Base-by-base conservation (phyloP, 2,113 vertebrate genomes). In the Scalopus aquaticus region DNA sequence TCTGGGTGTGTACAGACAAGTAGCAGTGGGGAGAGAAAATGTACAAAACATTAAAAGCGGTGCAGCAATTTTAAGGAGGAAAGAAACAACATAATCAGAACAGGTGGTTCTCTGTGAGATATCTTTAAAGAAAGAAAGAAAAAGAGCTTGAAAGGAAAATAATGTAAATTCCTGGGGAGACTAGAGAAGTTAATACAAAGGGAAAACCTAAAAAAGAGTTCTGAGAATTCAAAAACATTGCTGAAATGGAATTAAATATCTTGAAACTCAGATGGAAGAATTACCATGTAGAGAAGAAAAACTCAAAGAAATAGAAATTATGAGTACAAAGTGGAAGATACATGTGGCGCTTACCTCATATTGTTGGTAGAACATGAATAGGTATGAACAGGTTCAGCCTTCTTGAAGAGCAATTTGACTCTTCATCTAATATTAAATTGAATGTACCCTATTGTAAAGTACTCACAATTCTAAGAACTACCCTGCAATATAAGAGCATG, bases 331-430 rank as follows among this genome's bases (percentile, higher is more conserved):
- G 51, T 42, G 28, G 88, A 88, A 80, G 19, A 39, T 20, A 51
- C 4, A 32, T 24, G 26, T 39, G 35, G 32, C 65, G 16, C n/a
- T 20, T 37, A 26, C 16, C 32, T 32, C 32, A 10, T 93, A 16
- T 58, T 88, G 30, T 88, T 84, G 51, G 22, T 24, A 54, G 24
- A 88, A 32, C 13, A 5, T 51, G 30, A 86, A 74, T 20, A 83
- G 67, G 9, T 77, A 5, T 51, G 30, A 86, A 74, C 17, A 83
- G 67, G 9, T 77, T 82, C 79, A 85, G 60, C 24, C 72, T 93
- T 81, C 60, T 67, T 91, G 44, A 81, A 84, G 39, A 95, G 37
- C 81, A 76, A 67, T 94, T 80, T 81, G 44, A 77, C 67, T 85
- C n/a, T 69, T 8, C 60, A 58, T n/a, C n/a, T 89, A 64, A 77